Base-by-base conservation (phyloP, 2,888 invertebrate species). In the Pyrrhopygopsis socrates region DNA sequence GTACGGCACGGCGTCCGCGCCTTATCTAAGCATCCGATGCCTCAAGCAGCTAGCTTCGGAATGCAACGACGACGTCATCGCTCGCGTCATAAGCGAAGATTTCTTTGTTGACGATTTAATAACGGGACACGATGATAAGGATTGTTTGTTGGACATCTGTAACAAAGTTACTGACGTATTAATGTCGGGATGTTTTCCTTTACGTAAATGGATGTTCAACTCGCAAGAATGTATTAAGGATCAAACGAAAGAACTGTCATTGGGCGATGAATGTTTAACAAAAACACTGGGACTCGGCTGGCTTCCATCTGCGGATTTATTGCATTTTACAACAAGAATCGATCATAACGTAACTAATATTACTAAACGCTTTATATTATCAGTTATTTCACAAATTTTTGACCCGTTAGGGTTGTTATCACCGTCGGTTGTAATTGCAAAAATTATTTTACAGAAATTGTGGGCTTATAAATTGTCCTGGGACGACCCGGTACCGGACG, bases 381-480 rank as follows among this genome's bases (percentile, higher is more conserved):
- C 93, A 13, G 74, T 67, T 24, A 83, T 89, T 29, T 84, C 94
- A 9, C 88, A 91, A 75, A 83, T 94, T 2, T 94, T 85, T 68
- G 92, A 94, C 50, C 93, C 94, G 1, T 65, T 93, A 22, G 92
- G 91, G 4, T 83, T 91, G 15, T 58, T 94, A 60, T 54, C 84
- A 20, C 92, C 93, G 2, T 70, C 75, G 15, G 85, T 88, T 2
- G 87, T 92, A 24, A 34, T 87, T 11, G 87, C 83, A n/a, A 94
- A 94, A 84, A 85, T 93, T 13, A 24, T 93, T n/a, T 86, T 94
- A 13, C 93, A 94, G 71, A 88, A 91, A 68, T 73, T 93, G 20
- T 94, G 94, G 94, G 50, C 90, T 24, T 63, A 29, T 9, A 90
- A 92, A 77, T 11, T 91, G 2, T 84, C 74, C n/a, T 94, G 93